Evolutionary conservation across 2,888 invertebrate species (phyloP).

Genomic region (Galeopsomyia nigrocyanea): DNA sequence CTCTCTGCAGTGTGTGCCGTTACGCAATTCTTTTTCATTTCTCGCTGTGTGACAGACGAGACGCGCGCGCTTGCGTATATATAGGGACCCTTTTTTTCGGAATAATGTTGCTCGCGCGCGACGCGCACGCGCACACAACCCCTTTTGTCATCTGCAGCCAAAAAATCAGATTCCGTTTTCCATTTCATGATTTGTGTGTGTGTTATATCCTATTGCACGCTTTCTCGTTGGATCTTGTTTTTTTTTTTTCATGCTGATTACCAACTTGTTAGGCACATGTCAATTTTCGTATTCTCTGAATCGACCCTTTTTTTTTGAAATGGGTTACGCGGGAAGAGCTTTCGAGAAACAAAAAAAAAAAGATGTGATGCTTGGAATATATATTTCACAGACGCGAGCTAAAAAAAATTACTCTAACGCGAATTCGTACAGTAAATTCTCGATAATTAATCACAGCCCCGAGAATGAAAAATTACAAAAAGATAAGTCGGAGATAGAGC

Average conservation of each 20-base stretch:
- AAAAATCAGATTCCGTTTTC: constrained; percentile 36
- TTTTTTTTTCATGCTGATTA: constrained; percentile 29
- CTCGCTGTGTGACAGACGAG: constrained; percentile 49
- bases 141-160: constrained; percentile 39
- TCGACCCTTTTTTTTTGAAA: no score
- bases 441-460: no score
- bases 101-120: constrained; percentile 9
- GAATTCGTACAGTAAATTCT: no score
- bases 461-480: no score
- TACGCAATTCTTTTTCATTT: constrained; percentile 56
- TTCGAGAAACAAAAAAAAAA: no score
- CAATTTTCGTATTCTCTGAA: no score
- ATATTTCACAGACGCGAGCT: no score
- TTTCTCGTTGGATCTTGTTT: constrained; percentile 10
- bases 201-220: no score
- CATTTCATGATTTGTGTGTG: constrained; percentile 26
- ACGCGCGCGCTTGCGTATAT: constrained; percentile 34
- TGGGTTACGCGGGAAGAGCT: no score
- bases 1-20: constrained; percentile 48
- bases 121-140: constrained; percentile 25
- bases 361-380: no score
- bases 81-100: background rate
- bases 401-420: no score
- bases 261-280: constrained; percentile 1
- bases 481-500: no score